Evolutionary conservation across 1,140 invertebrate species (phyloP).

Genomic region (Maniola jurtina): DNA sequence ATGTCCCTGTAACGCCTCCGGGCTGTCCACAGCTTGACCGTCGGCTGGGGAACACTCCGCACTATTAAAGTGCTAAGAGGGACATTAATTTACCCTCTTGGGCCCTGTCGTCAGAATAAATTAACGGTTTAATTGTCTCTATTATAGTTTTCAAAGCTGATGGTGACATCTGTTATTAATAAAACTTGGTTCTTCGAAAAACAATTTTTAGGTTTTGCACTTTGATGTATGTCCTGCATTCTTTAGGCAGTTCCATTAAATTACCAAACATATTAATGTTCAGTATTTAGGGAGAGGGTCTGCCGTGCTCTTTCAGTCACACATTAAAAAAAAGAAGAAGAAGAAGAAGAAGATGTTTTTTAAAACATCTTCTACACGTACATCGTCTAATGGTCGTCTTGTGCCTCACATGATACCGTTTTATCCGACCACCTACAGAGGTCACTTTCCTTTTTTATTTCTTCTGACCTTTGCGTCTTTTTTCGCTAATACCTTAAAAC

Average conservation of each 20-base stretch:
- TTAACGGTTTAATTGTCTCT: slow-evolving; percentile 67
- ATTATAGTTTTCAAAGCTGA: slow-evolving; percentile 43
- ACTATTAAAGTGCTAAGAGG: slow-evolving; percentile 75
- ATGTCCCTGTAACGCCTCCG: slow-evolving; percentile 61
- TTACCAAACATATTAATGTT: no score
- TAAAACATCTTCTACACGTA: no score
- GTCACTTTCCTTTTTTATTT: neutral
- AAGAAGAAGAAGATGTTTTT: no score
- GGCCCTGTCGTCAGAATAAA: slow-evolving; percentile 66
- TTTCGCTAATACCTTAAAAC: slow-evolving; percentile 14
- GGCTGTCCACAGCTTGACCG: slow-evolving; percentile 63
- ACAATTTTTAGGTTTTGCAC: no score
- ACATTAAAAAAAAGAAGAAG: no score
- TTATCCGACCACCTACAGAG: no score
- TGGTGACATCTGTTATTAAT: slow-evolving; percentile 20
- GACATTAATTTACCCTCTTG: slow-evolving; percentile 64
- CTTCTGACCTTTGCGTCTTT: neutral
- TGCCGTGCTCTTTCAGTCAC: no score
- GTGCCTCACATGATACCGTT: no score
- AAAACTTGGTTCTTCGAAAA: neutral
- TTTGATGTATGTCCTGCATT: no score
- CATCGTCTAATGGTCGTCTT: no score
- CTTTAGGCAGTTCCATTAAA: no score
- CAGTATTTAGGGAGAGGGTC: no score
- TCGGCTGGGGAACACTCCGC: slow-evolving; percentile 52